phyloP scores from a whole-genome alignment of 2,113 vertebrate species.

The Vanacampus margaritifer region DNA sequence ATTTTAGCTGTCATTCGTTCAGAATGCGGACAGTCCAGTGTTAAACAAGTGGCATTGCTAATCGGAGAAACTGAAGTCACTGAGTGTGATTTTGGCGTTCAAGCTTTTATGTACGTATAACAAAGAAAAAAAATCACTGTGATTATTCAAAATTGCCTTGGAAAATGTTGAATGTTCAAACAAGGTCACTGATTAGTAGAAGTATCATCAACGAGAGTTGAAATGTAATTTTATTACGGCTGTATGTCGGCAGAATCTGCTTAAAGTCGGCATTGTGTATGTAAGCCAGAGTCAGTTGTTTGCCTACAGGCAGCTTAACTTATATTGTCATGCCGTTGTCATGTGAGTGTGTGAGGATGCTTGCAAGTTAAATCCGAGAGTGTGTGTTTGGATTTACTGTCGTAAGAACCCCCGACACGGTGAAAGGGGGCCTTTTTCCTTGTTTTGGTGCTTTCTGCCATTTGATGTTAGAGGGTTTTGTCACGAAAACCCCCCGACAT shows the following conservation, averaged over 20 bases:
- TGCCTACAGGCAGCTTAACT: constrained; percentile 59
- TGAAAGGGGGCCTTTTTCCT: neutral
- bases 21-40: neutral
- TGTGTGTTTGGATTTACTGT: constrained; percentile 40
- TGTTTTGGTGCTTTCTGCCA: neutral
- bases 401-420: constrained; percentile 17
- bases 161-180: neutral
- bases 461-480: neutral
- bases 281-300: constrained; percentile 43
- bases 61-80: neutral
- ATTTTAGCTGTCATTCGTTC: constrained; percentile 14
- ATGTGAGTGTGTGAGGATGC: constrained; percentile 35
- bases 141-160: neutral
- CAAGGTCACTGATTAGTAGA: neutral
- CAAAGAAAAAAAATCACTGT: neutral
- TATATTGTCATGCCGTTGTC: constrained; percentile 51
- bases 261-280: constrained; percentile 54
- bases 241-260: constrained; percentile 26
- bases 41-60: neutral
- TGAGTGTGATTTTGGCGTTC: neutral
- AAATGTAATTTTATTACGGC: constrained; percentile 24
- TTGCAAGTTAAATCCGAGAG: constrained; percentile 48
- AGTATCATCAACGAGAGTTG: constrained; percentile 14
- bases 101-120: neutral
- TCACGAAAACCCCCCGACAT: neutral